Conservation (phyloP, 1,140 invertebrate genomes). For the Heliconius hermathena region DNA sequence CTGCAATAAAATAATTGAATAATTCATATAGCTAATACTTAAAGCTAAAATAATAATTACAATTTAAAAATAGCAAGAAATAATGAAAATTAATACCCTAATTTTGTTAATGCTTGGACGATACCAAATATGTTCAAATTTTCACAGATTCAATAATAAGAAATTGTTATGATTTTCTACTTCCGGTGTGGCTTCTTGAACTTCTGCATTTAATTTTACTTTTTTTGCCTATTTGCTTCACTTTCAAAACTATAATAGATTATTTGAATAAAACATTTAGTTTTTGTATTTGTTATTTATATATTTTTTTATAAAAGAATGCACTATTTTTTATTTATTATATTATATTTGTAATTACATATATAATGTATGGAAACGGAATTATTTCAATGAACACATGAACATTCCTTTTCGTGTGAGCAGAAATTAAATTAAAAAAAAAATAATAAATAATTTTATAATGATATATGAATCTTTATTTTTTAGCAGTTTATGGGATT, state of each 20-base stretch:
- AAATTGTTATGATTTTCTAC: background rate
- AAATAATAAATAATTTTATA: constrained; percentile 33
- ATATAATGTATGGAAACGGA: constrained; percentile 9
- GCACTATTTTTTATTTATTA: constrained; percentile 5
- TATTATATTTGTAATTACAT: background rate
- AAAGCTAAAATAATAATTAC: no score
- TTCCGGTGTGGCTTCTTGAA: constrained; percentile 23
- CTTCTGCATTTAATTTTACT: constrained; percentile 41
- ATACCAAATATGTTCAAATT: no score
- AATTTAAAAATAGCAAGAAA: no score
- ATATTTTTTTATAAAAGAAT: no score
- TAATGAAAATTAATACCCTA: no score
- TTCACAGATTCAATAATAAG: no score
- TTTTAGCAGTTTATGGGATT: constrained; percentile 17
- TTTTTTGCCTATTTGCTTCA: background rate
- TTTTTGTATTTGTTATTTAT: background rate
- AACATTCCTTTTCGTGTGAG: constrained; percentile 53
- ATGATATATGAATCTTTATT: background rate
- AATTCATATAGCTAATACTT: no score
- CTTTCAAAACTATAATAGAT: constrained; percentile 2
- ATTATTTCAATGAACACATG: constrained; percentile 28
- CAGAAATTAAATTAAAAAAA: constrained; percentile 27
- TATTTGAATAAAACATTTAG: background rate
- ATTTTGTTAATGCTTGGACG: no score
- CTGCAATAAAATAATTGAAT: no score